A percentile compares a stretch with the other conserved stretches of the same genome.
phyloP scores from a whole-genome alignment of 2,888 invertebrate genomes.

The Chouioia cunea region DNA sequence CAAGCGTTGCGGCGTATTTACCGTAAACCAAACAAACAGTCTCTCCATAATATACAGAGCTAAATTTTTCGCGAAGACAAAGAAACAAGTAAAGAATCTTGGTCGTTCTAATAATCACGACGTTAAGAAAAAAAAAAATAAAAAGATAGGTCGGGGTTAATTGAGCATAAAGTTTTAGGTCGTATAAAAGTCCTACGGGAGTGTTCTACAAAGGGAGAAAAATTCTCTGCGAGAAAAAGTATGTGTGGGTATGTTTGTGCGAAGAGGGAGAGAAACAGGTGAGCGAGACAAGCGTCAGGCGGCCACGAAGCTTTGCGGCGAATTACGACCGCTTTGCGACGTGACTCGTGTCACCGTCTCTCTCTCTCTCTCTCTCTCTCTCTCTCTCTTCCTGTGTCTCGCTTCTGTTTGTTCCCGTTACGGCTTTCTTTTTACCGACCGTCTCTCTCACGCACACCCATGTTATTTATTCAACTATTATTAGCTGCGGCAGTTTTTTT shows the following conservation, averaged over 20 bases:
- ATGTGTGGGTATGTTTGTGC: slow-evolving; percentile 12
- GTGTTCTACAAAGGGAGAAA: too few relatives aligned
- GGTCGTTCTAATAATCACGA: too few relatives aligned
- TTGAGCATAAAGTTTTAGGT: slow-evolving; percentile 16
- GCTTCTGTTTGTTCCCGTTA: too few relatives aligned
- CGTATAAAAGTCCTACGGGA: neutral
- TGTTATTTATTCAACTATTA: too few relatives aligned
- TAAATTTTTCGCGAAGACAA: too few relatives aligned
- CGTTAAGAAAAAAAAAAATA: too few relatives aligned
- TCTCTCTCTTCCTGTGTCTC: too few relatives aligned
- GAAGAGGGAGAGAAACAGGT: too few relatives aligned
- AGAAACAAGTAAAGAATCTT: too few relatives aligned
- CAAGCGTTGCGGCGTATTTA: slow-evolving; percentile 3
- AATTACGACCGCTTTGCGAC: neutral
- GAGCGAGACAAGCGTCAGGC: slow-evolving; percentile 17
- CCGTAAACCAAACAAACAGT: neutral
- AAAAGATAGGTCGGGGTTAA: slow-evolving; percentile 3
- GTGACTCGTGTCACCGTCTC: neutral
- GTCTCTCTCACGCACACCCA: too few relatives aligned
- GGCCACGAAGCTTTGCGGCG: slow-evolving; percentile 7
- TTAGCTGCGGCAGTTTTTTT: too few relatives aligned
- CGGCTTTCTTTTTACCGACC: too few relatives aligned
- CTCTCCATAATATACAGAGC: neutral
- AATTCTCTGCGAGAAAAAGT: slow-evolving; percentile 4
- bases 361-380: slow-evolving; percentile 2